Evolutionary conservation across 2,113 vertebrate genomes (phyloP).

Genomic region (Misgurnus mizolepis): DNA sequence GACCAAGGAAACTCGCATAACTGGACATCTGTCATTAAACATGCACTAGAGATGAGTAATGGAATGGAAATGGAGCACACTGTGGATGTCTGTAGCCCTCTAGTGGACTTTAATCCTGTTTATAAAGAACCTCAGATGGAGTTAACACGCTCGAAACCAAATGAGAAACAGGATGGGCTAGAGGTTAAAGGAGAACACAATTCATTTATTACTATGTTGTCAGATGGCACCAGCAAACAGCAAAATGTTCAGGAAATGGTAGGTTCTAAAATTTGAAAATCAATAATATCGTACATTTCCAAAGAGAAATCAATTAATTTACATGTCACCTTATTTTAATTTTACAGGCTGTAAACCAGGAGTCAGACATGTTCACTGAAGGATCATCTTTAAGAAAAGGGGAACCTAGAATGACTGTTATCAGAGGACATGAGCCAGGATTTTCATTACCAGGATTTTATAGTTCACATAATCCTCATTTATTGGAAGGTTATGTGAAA

Average conservation of each 20-base stretch:
- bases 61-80: slow-evolving; percentile 33
- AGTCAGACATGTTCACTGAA: not conserved
- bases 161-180: not conserved
- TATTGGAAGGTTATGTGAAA: not conserved
- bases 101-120: slow-evolving; percentile 9
- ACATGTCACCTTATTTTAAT: not conserved
- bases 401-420: not conserved
- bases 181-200: not conserved
- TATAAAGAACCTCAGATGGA: slow-evolving; percentile 12
- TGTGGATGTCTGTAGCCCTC: not conserved
- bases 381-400: not conserved
- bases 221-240: slow-evolving; percentile 3
- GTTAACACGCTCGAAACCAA: not conserved
- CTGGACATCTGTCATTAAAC: slow-evolving; percentile 44
- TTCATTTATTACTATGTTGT: slow-evolving; percentile 8
- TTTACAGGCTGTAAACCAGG: not conserved
- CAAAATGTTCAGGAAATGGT: slow-evolving; percentile 27
- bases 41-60: slow-evolving; percentile 38
- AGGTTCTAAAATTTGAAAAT: not conserved
- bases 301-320: not conserved
- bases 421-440: not conserved
- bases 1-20: not conserved
- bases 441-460: slow-evolving; percentile 2
- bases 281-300: too few species aligned
- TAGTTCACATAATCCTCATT: not conserved